Base-by-base conservation (phyloP, 2,888 invertebrate species). In the Entomobrya proxima region DNA sequence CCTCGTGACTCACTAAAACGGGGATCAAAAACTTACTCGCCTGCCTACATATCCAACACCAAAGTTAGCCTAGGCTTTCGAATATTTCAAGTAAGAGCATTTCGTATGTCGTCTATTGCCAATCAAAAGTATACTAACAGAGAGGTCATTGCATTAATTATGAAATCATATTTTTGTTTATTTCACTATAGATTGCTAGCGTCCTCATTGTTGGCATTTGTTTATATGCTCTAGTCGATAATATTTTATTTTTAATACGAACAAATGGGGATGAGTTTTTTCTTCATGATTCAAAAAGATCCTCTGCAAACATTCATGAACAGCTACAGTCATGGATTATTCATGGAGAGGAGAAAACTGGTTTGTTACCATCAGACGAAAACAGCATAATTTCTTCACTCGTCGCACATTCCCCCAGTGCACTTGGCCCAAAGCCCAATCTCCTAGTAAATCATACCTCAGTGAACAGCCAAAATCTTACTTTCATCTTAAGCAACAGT, bases 171-270 rank as follows among this genome's bases (percentile, higher is more conserved):
- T 7, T 50, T 18, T 13, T 80, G 55, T 55, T 24, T 32, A 35
- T 67, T 40, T 61, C 55, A 74, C 79, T 80, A 24, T 81, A 90
- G 90, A 75, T 89, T 72, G 76, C 86, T 40, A 89, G 88, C 77
- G 61, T 90, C 67, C 78, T 88, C 11, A 88, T 90, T 18, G 86
- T 87, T 44, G 84, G 82, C 47, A 77, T 89, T 64, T 88, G 90
- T 47, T 30, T 88, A 18, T 88, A 88, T 69, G 88, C 89, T 87
- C 89, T 90, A 90, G 90, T 90, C 90, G 86, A 88, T 85, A 90
- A 88, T 75, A 82, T 89, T 35, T 58, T 88, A 69, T 86, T 87
- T 64, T 84, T 90, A 50, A 64, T 87, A 27, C 76, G 77, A 77
- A 81, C 79, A 50, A 72, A 80, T 69, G 82, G 44, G 15, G 72